Evolutionary conservation across 2,113 vertebrate genomes (phyloP).

Genomic region (Nothoprocta perdicaria): DNA sequence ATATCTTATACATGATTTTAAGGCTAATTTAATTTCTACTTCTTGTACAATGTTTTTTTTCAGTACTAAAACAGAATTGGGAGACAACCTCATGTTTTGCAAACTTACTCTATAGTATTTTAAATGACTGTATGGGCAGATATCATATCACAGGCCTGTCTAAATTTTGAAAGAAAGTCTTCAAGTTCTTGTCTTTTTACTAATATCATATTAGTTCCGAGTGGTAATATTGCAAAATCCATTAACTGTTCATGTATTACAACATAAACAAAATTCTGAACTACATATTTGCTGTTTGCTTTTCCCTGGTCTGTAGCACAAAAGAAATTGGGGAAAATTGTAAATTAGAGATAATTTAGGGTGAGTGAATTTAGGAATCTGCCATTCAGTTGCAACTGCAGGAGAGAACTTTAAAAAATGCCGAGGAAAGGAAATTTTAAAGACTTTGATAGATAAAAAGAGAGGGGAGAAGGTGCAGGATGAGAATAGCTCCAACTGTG

Average conservation of each 20-base stretch:
- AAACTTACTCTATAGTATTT: not conserved
- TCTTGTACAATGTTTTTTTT: not conserved
- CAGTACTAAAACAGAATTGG: not conserved
- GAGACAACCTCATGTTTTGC: not conserved
- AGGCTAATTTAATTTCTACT: slow-evolving; percentile 20
- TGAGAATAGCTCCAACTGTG: not conserved
- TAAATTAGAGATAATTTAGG: not conserved
- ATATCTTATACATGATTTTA: not conserved
- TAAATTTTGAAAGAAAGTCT: not conserved
- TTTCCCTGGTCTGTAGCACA: not conserved
- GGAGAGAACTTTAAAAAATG: not conserved
- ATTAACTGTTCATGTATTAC: not conserved
- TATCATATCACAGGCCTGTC: not conserved
- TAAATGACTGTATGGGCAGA: fast-evolving
- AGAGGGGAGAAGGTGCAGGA: not conserved
- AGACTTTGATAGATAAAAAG: not conserved
- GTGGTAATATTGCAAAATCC: not conserved
- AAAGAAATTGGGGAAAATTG: slow-evolving; percentile 3
- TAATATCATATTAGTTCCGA: not conserved
- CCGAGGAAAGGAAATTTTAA: not conserved
- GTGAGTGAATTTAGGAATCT: slow-evolving; percentile 17
- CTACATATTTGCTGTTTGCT: not conserved
- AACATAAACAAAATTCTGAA: not conserved
- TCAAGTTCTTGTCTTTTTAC: not conserved
- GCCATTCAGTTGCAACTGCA: slow-evolving; percentile 14